Base-by-base conservation (phyloP, 2,113 vertebrate species). In the Osmerus eperlanus region DNA sequence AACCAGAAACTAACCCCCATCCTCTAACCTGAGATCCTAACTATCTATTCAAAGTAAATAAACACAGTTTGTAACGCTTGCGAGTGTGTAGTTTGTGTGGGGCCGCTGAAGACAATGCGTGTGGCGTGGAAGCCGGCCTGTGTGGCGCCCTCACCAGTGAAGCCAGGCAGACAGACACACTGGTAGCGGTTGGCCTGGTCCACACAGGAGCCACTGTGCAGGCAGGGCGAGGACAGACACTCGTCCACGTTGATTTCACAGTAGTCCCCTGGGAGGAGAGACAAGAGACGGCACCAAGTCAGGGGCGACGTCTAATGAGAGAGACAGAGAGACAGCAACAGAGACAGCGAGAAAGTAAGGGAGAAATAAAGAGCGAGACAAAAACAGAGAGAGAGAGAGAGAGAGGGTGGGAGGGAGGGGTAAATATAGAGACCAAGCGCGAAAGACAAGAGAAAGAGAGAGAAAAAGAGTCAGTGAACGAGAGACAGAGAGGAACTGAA, bases 161-260 rank as follows among this genome's bases (percentile, higher is more conserved):
- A 94, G 11, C 92, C 92, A 15, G 78, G 47, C 63, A 65, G 56
- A 76, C 90, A 95, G 62, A 81, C 4, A 54, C 90, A 94, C 80
- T 84, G 67, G 21, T 90, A 94, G 68, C 89, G 80, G 19, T 73
- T 70, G 47, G 81, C 59, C n/a, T 92, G 79, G 73, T 95, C 90
- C 74, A 84, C 14, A 78, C 91, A 95, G 0, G 84, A 90, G 64
- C 86, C 87, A 13, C 87, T 90, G 80, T 92, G 86, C 56, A 88
- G 76, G 73, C 90, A 95, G 3, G 90, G 90, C 21, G 84, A 92
- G n/a, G 88, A 93, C 2, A 83, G 74, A 74, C 91, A 93, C 78
- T 93, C 91, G 52, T 95, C 89, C 76, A 89, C 78, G 76, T 92
- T 89, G 82, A 90, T 86, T 88, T 96, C 92, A 93, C 92, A 94